Percentiles rank a stretch among this genome's conserved stretches.
These are phyloP conservation scores for Tenualosa ilisha DNA, from an alignment of 2,797 vertebrate species.

Conservation along the genomic window DNA sequence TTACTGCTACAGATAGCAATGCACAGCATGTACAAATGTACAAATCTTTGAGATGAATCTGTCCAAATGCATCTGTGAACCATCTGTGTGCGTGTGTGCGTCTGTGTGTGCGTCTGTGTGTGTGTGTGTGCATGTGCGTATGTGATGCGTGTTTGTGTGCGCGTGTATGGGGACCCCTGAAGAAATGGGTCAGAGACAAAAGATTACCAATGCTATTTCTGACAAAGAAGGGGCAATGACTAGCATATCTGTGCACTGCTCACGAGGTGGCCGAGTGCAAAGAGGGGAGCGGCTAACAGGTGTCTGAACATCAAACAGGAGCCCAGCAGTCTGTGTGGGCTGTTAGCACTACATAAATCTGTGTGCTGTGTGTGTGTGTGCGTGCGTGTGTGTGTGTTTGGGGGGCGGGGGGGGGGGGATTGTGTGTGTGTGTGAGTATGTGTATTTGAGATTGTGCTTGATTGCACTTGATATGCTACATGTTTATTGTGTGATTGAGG, in stretches of 20 bases:
- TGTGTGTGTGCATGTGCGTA: no score
- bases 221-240: slow-evolving; percentile 55
- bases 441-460: not conserved
- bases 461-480: not conserved
- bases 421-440: slow-evolving; percentile 1
- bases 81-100: no score
- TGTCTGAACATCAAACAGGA: slow-evolving; percentile 26
- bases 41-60: no score
- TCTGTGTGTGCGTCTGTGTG: no score
- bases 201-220: slow-evolving; percentile 59
- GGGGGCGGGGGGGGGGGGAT: no score
- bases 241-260: slow-evolving; percentile 61
- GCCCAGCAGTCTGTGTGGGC: not conserved
- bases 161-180: not conserved
- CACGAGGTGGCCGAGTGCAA: slow-evolving; percentile 51
- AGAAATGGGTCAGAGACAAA: slow-evolving; percentile 49
- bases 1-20: no score
- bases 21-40: not conserved
- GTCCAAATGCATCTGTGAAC: no score
- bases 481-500: not conserved
- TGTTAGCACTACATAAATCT: not conserved
- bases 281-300: slow-evolving; percentile 53
- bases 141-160: no score
- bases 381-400: not conserved
- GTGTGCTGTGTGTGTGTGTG: not conserved